A percentile compares a stretch with the other conserved stretches of the same genome.
Evolutionary conservation across 2,888 invertebrate genomes (phyloP).

Genomic region (Cheilosia variabilis): DNA sequence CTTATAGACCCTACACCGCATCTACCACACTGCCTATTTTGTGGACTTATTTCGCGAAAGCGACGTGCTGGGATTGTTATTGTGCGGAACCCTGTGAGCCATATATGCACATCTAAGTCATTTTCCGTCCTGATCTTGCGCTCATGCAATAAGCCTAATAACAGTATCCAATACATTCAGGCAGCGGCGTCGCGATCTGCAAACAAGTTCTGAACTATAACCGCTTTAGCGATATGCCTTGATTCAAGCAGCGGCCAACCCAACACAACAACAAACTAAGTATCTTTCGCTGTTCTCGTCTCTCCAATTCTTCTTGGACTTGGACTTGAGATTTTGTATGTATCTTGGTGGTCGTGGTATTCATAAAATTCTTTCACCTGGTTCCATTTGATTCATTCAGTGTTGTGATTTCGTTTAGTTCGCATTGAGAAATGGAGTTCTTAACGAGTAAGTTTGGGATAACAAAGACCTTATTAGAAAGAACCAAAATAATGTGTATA

Average conservation of each 20-base stretch:
- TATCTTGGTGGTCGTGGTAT: constrained; percentile 57
- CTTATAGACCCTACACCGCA: not conserved
- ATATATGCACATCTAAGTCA: constrained; percentile 35
- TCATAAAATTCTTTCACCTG: constrained; percentile 82
- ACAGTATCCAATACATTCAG: constrained; percentile 45
- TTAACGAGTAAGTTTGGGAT: constrained; percentile 55
- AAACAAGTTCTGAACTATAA: constrained; percentile 62
- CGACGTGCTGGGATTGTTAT: constrained; percentile 31
- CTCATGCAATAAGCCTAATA: constrained; percentile 39
- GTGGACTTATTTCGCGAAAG: constrained; percentile 18
- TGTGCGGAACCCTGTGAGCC: constrained; percentile 9
- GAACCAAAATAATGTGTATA: not conserved
- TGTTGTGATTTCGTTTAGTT: constrained; percentile 78
- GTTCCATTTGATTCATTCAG: constrained; percentile 81
- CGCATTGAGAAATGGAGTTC: constrained; percentile 71
- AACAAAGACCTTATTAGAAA: not conserved
- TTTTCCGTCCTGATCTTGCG: constrained; percentile 31
- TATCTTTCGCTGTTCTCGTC: constrained; percentile 27
- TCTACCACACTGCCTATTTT: constrained; percentile 21
- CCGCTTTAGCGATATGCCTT: constrained; percentile 21
- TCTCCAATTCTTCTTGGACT: constrained; percentile 56
- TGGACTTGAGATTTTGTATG: constrained; percentile 58
- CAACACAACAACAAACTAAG: constrained; percentile 23
- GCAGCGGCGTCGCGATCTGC: constrained; percentile 38
- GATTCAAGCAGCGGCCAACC: constrained; percentile 12